phyloP scores from a whole-genome alignment of 2,797 vertebrate genomes.

The Typhlichthys subterraneus region DNA sequence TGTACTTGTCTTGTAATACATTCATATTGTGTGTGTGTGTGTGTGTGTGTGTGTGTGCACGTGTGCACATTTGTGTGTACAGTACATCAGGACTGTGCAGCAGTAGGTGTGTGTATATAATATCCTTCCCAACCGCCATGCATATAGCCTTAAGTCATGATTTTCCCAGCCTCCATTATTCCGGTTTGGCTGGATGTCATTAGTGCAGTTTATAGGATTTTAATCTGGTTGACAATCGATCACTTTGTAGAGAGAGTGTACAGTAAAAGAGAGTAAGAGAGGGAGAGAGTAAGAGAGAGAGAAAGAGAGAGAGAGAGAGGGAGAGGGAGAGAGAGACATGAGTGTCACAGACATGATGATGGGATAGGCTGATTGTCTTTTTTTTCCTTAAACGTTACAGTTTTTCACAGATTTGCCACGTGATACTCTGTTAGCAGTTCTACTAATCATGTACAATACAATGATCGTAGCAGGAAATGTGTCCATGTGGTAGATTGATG shows the following conservation, averaged over 20 bases:
- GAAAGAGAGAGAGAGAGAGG: conserved; percentile 14
- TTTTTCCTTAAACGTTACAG: conserved; percentile 55
- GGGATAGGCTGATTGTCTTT: conserved; percentile 64
- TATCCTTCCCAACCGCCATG: conserved; percentile 26
- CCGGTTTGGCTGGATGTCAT: conserved; percentile 80
- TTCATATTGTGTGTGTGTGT: no score
- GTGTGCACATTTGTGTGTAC: neutral
- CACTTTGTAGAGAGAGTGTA: conserved; percentile 17
- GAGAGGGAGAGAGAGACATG: conserved; percentile 5
- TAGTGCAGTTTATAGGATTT: conserved; percentile 80
- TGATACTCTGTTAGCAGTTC: conserved; percentile 54
- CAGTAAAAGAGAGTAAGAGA: conserved; percentile 18
- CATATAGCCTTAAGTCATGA: conserved; percentile 54
- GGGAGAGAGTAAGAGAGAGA: conserved; percentile 27
- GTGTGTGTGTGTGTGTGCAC: neutral
- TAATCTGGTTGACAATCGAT: conserved; percentile 82
- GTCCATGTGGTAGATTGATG: conserved; percentile 23
- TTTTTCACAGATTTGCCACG: conserved; percentile 48
- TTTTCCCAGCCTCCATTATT: conserved; percentile 74
- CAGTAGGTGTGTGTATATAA: conserved; percentile 18
- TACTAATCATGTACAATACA: conserved; percentile 44
- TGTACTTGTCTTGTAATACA: neutral
- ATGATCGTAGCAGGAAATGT: conserved; percentile 20
- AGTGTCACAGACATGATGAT: conserved; percentile 24
- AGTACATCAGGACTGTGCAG: conserved; percentile 9